Evolutionary conservation across 2,888 invertebrate species (phyloP), one percentile per base, ranked within the genome.

Genomic region (Leptinotarsa peninsularis): DNA sequence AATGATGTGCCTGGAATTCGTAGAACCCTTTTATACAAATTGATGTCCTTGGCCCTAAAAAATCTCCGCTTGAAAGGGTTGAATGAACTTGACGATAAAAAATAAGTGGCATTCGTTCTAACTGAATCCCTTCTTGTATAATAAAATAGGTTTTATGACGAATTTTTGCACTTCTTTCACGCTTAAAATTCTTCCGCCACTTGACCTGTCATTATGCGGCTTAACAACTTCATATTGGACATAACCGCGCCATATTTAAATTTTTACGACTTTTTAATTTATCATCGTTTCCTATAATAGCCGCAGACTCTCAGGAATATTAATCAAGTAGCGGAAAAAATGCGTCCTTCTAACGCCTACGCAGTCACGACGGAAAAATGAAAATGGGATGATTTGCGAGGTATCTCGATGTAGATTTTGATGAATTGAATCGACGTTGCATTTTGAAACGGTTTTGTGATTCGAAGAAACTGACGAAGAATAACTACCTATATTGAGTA

Each of bases 181-280:
- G 73, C 71, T 80, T 80, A 80, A 79, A 79, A 80, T 80, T 80
- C 80, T 74, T 72, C 66, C 70, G 78, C 79, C 69, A 73, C 69
- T 77, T 76, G 76, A 78, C 79, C 77, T 69, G 75, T 78, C 76
- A 80, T 80, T 77, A 76, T 60, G 67, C 49, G 76, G 80, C 80
- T 80, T 78, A 78, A 79, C 77, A 78, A 79, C 78, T 79, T 76
- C 75, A 82, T 82, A 82, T 82, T 78, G 79, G 76, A 79, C 77
- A 76, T 77, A 77, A 81, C 76, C 69, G 74, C 76, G 66, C 78
- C 72, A 76, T 76, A 80, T 81, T 81, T 79, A 77, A 83, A 83
- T 84, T 84, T 84, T 84, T 83, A 81, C 80, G 80, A 78, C 81
- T 84, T 84, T 85, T 85, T 83, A 83, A 85, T 84, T 83, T 81